Evolutionary conservation across 2,113 vertebrate species (phyloP).

Genomic region (Meleagris gallopavo): DNA sequence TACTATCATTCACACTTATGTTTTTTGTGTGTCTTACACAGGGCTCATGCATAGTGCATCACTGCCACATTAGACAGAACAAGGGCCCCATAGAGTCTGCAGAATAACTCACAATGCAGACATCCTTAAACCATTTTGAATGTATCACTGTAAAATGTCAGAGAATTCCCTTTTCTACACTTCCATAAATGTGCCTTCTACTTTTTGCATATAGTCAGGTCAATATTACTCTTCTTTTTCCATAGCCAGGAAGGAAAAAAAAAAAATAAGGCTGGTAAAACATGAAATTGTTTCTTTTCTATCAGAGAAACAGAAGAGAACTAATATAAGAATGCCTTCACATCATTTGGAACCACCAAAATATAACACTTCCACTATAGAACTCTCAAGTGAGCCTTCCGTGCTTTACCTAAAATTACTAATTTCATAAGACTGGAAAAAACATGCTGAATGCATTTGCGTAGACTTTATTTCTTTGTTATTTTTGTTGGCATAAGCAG

Average conservation of each 20-base stretch:
- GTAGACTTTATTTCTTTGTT: background rate
- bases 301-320: background rate
- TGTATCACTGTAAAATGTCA: background rate
- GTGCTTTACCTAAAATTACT: background rate
- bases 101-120: background rate
- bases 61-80: background rate
- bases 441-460: background rate
- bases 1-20: slow-evolving; percentile 33
- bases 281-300: background rate
- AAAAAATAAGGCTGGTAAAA: background rate
- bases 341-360: background rate
- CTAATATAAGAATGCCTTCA: background rate
- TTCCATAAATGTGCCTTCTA: background rate
- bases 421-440: background rate
- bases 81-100: background rate
- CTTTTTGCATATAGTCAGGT: background rate
- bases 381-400: background rate
- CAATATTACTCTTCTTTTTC: background rate
- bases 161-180: background rate
- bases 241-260: background rate
- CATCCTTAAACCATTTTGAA: background rate
- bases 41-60: background rate
- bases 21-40: background rate
- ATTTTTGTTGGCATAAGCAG: background rate
- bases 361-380: background rate